Percentiles rank a stretch among this genome's conserved stretches.
These are phyloP conservation scores for Euleptes europaea DNA, from an alignment of 2,113 vertebrate genomes.

Conservation along the genomic window DNA sequence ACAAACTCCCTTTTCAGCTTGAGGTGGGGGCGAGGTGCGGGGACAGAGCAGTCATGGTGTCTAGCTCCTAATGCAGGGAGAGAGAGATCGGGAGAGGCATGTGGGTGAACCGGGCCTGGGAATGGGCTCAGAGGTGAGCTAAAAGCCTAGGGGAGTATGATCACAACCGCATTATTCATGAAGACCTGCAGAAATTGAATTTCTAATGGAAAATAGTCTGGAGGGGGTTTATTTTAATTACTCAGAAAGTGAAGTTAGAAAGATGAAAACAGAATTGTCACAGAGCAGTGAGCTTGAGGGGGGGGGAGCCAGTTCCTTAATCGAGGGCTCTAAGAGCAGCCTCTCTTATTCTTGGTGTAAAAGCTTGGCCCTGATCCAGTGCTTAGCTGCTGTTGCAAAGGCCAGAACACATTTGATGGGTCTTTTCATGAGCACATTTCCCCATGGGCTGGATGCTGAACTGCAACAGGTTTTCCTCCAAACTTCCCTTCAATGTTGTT, in stretches of 20 bases:
- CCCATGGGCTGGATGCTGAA: neutral
- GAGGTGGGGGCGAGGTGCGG: neutral
- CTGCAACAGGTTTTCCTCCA: neutral
- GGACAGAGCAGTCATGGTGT: neutral
- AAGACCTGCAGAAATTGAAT: slow-evolving; percentile 16
- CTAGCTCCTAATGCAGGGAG: neutral
- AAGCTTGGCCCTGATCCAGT: too few species aligned
- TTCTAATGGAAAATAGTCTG: slow-evolving; percentile 34
- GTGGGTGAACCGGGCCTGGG: neutral
- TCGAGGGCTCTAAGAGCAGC: neutral
- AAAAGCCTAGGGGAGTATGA: slow-evolving; percentile 19
- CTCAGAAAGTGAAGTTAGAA: slow-evolving; percentile 4
- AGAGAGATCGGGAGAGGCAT: neutral
- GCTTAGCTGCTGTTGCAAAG: neutral
- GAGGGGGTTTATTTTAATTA: neutral
- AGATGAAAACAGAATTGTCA: neutral
- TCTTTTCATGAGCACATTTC: neutral
- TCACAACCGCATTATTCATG: slow-evolving; percentile 43
- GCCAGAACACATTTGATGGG: too few species aligned
- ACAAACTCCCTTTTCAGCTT: slow-evolving; percentile 14
- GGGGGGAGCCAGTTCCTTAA: neutral
- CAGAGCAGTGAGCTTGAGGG: accelerated
- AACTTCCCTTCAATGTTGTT: too few species aligned
- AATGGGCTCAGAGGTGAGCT: neutral
- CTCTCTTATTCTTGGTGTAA: neutral